These are phyloP conservation scores for Isaurus tuberculatus DNA, from an alignment of 92 coral and sea anemone genomes.

Conservation along the genomic window DNA sequence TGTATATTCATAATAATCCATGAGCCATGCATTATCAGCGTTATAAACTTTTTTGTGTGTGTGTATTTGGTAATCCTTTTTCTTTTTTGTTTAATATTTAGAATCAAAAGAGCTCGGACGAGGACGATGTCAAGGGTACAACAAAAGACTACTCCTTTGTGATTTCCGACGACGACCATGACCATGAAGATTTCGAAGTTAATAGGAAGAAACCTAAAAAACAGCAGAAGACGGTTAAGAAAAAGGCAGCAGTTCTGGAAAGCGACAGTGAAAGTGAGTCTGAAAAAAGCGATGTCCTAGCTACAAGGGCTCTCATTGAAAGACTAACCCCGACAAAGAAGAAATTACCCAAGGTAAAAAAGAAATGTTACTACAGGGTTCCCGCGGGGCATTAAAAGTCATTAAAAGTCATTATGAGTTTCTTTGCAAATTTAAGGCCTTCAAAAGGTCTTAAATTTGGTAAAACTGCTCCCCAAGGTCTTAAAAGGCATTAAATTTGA, in stretches of 20 bases:
- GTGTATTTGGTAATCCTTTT: too few species aligned
- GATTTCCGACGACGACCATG: conserved; percentile 32
- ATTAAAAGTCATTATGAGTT: too few species aligned
- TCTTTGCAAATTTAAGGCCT: too few species aligned
- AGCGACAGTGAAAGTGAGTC: conserved; percentile 27
- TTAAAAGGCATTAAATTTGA: too few species aligned
- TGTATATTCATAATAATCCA: too few species aligned
- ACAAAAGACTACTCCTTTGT: conserved; percentile 39
- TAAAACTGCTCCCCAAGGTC: too few species aligned
- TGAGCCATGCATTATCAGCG: neutral
- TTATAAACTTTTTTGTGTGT: neutral
- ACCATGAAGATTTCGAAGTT: conserved; percentile 22
- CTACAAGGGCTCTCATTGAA: conserved; percentile 39
- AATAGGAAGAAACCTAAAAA: conserved; percentile 14
- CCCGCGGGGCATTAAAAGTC: too few species aligned
- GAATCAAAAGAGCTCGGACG: conserved; percentile 24
- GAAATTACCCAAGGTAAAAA: conserved; percentile 19
- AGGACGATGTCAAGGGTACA: conserved; percentile 19
- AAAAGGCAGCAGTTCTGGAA: conserved; percentile 5
- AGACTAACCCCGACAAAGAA: conserved; percentile 37
- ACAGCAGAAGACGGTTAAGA: neutral
- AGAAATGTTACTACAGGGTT: neutral
- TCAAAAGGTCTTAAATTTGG: too few species aligned
- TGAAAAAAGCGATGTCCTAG: conserved; percentile 37
- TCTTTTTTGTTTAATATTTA: neutral